Evolutionary conservation across 2,888 invertebrate species (phyloP).

Genomic region (Scaptomyza tumidula): DNA sequence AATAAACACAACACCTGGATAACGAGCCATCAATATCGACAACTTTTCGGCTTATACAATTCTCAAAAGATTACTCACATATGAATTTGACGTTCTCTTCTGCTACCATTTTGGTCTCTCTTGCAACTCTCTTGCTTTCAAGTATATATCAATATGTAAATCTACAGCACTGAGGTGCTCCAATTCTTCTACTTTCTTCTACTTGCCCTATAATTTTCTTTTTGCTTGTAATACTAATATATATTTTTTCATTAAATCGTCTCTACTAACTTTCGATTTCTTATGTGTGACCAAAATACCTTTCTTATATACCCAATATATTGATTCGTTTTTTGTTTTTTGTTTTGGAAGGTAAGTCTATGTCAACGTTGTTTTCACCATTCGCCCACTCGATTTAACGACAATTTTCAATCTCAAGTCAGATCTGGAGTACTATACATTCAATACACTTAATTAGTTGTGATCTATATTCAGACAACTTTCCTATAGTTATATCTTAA

Average conservation of each 20-base stretch:
- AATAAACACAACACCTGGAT: slow-evolving; percentile 13
- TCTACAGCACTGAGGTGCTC: slow-evolving; percentile 20
- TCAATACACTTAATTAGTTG: slow-evolving; percentile 1
- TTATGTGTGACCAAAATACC: slow-evolving; percentile 16
- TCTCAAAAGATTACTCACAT: slow-evolving; percentile 24
- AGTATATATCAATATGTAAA: slow-evolving; percentile 12
- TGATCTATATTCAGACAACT: slow-evolving; percentile 13
- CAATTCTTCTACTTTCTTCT: slow-evolving; percentile 42
- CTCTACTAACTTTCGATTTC: slow-evolving; percentile 24
- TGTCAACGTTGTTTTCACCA: slow-evolving; percentile 37
- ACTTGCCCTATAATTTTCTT: slow-evolving; percentile 38
- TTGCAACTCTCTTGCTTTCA: slow-evolving; percentile 36
- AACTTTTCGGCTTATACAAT: slow-evolving; percentile 15
- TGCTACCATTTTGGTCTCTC: slow-evolving; percentile 43
- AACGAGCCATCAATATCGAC: slow-evolving; percentile 17
- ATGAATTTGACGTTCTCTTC: slow-evolving; percentile 37
- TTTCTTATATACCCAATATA: slow-evolving; percentile 8
- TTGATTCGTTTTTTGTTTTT: slow-evolving; percentile 11
- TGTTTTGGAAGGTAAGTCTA: slow-evolving; percentile 53
- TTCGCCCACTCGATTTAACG: slow-evolving; percentile 5
- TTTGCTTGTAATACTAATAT: slow-evolving; percentile 46
- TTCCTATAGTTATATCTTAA: slow-evolving; percentile 22
- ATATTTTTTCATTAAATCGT: background rate
- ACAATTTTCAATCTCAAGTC: slow-evolving; percentile 1
- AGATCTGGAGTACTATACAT: slow-evolving; percentile 2